Percentiles rank a stretch among this genome's conserved stretches.
Conservation (phyloP, 2,888 invertebrate genomes). For the Cephus spinipes region DNA sequence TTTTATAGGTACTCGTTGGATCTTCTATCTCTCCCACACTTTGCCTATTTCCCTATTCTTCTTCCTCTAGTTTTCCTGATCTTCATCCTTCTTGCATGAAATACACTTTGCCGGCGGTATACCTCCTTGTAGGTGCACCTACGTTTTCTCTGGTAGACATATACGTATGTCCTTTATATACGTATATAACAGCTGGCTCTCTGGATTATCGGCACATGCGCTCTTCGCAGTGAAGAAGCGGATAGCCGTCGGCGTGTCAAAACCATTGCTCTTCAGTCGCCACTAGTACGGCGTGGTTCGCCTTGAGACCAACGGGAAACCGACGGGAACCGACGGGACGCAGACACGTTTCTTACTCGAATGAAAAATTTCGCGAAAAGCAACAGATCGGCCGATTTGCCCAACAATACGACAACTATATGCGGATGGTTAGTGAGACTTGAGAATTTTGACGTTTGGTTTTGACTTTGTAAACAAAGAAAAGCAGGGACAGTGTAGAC, state of each 20-base stretch:
- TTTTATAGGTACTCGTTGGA: too few species aligned
- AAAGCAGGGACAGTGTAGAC: too few species aligned
- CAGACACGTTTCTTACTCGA: too few species aligned
- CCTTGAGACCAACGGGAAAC: conserved; percentile 2
- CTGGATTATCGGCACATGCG: conserved; percentile 65
- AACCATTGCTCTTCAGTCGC: conserved; percentile 54
- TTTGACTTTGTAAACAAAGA: too few species aligned
- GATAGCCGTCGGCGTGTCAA: conserved; percentile 53
- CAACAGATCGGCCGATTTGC: too few species aligned
- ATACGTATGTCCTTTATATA: neutral
- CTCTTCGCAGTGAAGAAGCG: conserved; percentile 41
- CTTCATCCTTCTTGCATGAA: neutral
- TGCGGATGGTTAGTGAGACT: too few species aligned
- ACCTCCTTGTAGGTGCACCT: conserved; percentile 10
- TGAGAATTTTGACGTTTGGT: too few species aligned
- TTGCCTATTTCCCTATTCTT: neutral
- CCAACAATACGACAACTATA: too few species aligned
- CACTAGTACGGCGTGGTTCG: conserved; percentile 58
- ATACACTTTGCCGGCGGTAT: neutral
- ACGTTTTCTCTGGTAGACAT: conserved; percentile 12
- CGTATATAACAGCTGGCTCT: conserved; percentile 10
- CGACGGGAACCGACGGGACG: too few species aligned
- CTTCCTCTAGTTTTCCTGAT: neutral
- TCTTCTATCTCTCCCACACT: neutral
- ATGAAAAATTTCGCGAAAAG: too few species aligned